Conservation (phyloP, 2,888 invertebrate genomes). For the Drosophila robusta region DNA sequence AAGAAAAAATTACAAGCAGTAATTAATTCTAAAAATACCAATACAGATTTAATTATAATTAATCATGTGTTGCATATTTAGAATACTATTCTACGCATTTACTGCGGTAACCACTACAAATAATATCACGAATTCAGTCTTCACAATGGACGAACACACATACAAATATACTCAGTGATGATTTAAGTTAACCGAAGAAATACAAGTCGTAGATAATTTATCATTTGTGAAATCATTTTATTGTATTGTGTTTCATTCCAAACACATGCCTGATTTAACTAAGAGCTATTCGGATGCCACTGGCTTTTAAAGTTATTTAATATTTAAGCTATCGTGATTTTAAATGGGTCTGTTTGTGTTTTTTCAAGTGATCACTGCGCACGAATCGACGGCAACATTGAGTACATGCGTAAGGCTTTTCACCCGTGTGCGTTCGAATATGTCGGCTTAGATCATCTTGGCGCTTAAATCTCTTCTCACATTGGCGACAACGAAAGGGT, state of each 20-base stretch:
- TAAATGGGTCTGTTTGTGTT: constrained; percentile 81
- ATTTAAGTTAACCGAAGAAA: too few species aligned
- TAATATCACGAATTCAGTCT: too few species aligned
- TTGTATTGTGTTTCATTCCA: constrained; percentile 67
- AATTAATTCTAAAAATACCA: too few species aligned
- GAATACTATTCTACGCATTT: too few species aligned
- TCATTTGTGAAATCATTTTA: constrained; percentile 43
- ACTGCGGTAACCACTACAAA: too few species aligned
- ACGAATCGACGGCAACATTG: constrained; percentile 80
- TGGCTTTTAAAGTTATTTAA: constrained; percentile 60
- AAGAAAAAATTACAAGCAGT: too few species aligned
- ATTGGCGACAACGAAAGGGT: constrained; percentile 75
- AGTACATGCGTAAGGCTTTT: constrained; percentile 80
- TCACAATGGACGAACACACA: too few species aligned
- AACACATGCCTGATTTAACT: constrained; percentile 70
- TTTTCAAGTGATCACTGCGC: constrained; percentile 83
- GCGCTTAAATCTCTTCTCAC: constrained; percentile 80
- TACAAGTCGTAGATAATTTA: too few species aligned
- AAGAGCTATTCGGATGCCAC: constrained; percentile 69
- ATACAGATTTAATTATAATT: too few species aligned
- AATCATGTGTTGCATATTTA: too few species aligned
- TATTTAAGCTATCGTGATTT: constrained; percentile 72
- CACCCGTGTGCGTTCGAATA: constrained; percentile 81
- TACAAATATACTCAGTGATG: too few species aligned
- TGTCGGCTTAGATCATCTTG: constrained; percentile 83